phyloP scores from a whole-genome alignment of 2,797 vertebrate genomes.

The Pseudochirops corinnae region DNA sequence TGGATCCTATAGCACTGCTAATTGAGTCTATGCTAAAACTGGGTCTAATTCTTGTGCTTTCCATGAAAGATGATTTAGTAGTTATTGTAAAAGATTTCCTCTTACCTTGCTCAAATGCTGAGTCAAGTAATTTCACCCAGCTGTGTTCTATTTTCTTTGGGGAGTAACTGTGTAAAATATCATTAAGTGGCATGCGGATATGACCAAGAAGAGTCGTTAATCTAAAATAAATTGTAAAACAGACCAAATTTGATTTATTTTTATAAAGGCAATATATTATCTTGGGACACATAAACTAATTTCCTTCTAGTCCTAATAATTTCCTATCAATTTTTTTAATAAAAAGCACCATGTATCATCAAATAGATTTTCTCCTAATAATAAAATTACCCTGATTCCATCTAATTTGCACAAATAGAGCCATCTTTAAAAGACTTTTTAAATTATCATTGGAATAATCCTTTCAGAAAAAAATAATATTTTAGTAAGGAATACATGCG shows the following conservation, averaged over 20 bases:
- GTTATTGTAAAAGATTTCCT: neutral
- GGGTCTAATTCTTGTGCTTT: neutral
- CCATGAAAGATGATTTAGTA: slow-evolving; percentile 7
- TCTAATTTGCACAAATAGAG: neutral
- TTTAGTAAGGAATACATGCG: neutral
- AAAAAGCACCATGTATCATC: neutral
- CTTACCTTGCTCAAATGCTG: neutral
- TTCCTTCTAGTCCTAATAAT: neutral
- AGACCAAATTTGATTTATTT: slow-evolving; percentile 29
- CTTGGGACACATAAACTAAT: slow-evolving; percentile 18
- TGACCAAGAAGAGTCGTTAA: slow-evolving; percentile 9
- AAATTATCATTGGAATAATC: neutral
- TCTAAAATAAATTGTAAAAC: neutral
- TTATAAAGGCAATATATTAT: slow-evolving; percentile 24
- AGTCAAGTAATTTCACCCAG: neutral
- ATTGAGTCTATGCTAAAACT: neutral
- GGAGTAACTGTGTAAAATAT: neutral
- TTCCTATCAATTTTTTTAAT: neutral
- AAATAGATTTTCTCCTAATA: slow-evolving; percentile 14
- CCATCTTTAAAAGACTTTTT: neutral
- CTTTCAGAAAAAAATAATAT: neutral
- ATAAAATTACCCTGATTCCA: neutral
- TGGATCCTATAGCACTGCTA: neutral
- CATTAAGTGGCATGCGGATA: neutral
- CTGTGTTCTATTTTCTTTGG: neutral